phyloP scores from a whole-genome alignment of 2,797 vertebrate genomes.

The Poeciliopsis gracilis region DNA sequence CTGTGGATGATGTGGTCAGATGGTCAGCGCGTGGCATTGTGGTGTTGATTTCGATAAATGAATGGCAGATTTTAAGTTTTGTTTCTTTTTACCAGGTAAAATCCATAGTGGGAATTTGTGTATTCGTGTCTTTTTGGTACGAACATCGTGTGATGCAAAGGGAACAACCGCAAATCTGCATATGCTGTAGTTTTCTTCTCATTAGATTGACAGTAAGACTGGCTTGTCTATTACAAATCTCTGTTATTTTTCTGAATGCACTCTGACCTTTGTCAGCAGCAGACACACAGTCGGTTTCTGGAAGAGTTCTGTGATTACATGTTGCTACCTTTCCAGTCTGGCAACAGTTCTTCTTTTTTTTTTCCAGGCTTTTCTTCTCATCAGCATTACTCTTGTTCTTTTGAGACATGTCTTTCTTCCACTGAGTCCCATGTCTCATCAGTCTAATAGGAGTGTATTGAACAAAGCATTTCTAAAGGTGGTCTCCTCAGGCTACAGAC shows the following conservation, averaged over 20 bases:
- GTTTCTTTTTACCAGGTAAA: too few relatives aligned
- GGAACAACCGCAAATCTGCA: neutral
- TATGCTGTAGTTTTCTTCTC: neutral
- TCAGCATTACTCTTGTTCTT: slow-evolving; percentile 44
- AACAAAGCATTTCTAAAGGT: slow-evolving; percentile 72
- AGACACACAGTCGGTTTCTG: slow-evolving; percentile 8
- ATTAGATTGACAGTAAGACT: neutral
- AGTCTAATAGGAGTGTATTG: slow-evolving; percentile 66
- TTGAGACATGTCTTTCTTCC: slow-evolving; percentile 38
- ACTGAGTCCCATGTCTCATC: slow-evolving; percentile 64
- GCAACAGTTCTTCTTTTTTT: slow-evolving; percentile 6
- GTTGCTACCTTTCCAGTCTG: slow-evolving; percentile 14
- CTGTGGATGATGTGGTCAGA: neutral
- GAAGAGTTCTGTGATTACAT: slow-evolving; percentile 13
- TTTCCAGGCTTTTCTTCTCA: slow-evolving; percentile 23
- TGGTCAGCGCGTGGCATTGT: neutral
- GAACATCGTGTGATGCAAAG: too few relatives aligned
- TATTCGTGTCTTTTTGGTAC: too few relatives aligned
- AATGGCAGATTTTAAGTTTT: too few relatives aligned
- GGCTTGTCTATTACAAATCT: neutral
- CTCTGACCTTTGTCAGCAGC: neutral
- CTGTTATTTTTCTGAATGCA: neutral
- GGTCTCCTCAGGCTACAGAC: slow-evolving; percentile 63
- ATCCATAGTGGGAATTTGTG: too few relatives aligned
- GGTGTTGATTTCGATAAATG: too few relatives aligned